Evolutionary conservation across 2,797 vertebrate genomes (phyloP).

Genomic region (Centropyge bicolor): DNA sequence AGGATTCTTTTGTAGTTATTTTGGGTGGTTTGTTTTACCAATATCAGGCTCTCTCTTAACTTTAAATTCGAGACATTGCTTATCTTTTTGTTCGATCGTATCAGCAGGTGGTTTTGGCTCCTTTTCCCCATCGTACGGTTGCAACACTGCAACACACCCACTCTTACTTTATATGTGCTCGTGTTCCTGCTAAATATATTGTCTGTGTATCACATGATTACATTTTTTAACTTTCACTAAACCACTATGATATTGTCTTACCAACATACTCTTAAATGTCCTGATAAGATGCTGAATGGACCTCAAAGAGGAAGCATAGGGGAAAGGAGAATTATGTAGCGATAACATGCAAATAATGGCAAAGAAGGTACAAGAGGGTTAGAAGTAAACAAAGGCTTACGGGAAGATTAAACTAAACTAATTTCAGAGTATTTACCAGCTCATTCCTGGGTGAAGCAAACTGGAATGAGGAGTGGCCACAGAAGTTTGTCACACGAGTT

Average conservation of each 20-base stretch:
- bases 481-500: slow-evolving; percentile 43
- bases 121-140: neutral
- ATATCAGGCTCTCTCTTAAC: slow-evolving; percentile 8
- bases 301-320: neutral
- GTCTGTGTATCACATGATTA: neutral
- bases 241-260: neutral
- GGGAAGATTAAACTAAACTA: slow-evolving; percentile 22
- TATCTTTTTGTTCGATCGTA: slow-evolving; percentile 30
- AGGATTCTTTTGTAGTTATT: slow-evolving; percentile 33
- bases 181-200: no score
- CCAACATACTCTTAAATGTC: neutral
- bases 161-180: neutral
- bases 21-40: neutral
- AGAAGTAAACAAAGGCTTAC: slow-evolving; percentile 5
- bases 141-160: neutral
- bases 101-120: slow-evolving; percentile 14
- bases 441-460: slow-evolving; percentile 26
- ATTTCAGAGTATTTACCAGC: slow-evolving; percentile 39
- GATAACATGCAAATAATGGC: neutral
- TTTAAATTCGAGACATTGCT: slow-evolving; percentile 16
- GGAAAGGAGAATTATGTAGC: neutral
- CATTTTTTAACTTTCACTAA: slow-evolving; percentile 9
- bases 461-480: slow-evolving; percentile 72
- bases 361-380: neutral
- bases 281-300: neutral